Evolutionary conservation across 2,113 vertebrate genomes (phyloP).

Genomic region (Mastomys natalensis): DNA sequence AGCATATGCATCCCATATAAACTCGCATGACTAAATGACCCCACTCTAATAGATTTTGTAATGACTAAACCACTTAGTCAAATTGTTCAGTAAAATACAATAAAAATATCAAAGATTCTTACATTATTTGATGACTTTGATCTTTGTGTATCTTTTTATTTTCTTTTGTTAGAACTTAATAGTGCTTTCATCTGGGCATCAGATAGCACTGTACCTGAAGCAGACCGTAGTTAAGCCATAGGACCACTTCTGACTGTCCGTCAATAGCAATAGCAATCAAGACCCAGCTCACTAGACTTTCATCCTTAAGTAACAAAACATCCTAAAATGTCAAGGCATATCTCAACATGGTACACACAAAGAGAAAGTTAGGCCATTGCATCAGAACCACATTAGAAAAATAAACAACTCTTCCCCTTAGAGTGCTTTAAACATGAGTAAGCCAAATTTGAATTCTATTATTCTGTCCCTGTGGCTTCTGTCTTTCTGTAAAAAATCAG

Average conservation of each 20-base stretch:
- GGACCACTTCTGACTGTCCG: neutral
- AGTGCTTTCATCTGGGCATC: slow-evolving; percentile 44
- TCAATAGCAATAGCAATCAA: neutral
- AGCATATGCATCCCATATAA: neutral
- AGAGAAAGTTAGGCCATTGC: neutral
- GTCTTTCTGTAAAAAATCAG: neutral
- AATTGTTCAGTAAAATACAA: slow-evolving; percentile 46
- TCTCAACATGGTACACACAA: neutral
- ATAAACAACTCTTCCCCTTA: neutral
- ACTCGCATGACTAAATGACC: neutral
- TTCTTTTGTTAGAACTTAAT: slow-evolving; percentile 52
- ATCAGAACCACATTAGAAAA: neutral
- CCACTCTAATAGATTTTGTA: neutral
- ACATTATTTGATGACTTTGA: slow-evolving; percentile 32
- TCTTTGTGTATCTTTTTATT: slow-evolving; percentile 33
- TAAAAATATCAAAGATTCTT: neutral
- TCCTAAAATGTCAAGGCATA: neutral
- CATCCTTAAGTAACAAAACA: slow-evolving; percentile 9
- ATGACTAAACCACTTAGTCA: neutral
- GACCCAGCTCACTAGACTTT: slow-evolving; percentile 6
- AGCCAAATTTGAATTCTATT: no score
- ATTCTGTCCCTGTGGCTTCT: neutral
- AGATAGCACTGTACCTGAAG: neutral
- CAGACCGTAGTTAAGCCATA: neutral
- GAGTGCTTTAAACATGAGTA: neutral